phyloP scores from a whole-genome alignment of 1,140 invertebrate species.

The Onthophagus taurus region DNA sequence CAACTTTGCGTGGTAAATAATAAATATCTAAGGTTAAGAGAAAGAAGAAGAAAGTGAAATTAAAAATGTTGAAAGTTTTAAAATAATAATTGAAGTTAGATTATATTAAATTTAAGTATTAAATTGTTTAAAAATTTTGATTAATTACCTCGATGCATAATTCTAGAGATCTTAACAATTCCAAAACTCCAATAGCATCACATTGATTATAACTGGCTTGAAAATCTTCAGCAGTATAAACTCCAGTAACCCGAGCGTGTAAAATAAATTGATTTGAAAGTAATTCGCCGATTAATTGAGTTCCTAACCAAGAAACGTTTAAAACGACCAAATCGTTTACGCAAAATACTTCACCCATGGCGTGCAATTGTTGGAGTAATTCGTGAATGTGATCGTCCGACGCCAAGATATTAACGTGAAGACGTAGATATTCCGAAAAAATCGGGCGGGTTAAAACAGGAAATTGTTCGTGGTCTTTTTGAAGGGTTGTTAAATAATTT shows the following conservation, averaged over 20 bases:
- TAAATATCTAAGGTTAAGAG: too few species aligned
- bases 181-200: constrained; percentile 60
- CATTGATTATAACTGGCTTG: constrained; percentile 64
- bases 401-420: constrained; percentile 59
- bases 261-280: constrained; percentile 47
- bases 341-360: constrained; percentile 56
- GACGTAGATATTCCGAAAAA: constrained; percentile 52
- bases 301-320: constrained; percentile 65
- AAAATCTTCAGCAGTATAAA: constrained; percentile 71
- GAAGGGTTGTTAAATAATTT: constrained; percentile 44
- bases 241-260: constrained; percentile 59
- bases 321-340: constrained; percentile 61
- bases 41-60: too few species aligned
- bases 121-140: constrained; percentile 13
- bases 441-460: constrained; percentile 59
- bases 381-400: constrained; percentile 57
- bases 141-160: constrained; percentile 54
- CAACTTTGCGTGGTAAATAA: too few species aligned
- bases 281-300: constrained; percentile 60
- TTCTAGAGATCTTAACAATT: constrained; percentile 58
- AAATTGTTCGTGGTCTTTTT: constrained; percentile 46
- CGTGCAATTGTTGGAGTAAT: constrained; percentile 57
- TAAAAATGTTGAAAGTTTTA: too few species aligned
- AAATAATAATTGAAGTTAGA: too few species aligned
- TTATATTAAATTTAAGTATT: too few species aligned